A percentile compares a stretch with the other conserved stretches of the same genome.
Conservation (phyloP, 2,113 vertebrate genomes). For the Potamarius usumacintae region DNA sequence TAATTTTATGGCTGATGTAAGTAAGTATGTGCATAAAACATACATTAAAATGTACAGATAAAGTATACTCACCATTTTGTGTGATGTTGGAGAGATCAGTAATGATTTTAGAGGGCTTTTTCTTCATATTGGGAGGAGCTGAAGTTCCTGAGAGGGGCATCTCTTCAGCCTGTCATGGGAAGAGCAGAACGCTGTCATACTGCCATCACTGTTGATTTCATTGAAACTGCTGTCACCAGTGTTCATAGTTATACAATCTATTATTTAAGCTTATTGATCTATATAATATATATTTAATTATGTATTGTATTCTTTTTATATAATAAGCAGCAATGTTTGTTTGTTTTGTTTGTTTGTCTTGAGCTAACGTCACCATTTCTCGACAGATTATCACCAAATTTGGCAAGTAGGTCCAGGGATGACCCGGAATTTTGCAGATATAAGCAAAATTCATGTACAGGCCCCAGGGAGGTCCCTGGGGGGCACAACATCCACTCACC, state of each 20-base stretch:
- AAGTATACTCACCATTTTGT: conserved; percentile 78
- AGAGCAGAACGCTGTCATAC: not conserved
- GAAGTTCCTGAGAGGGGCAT: conserved; percentile 87
- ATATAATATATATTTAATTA: not conserved
- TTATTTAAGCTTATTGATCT: not conserved
- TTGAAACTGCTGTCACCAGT: not conserved
- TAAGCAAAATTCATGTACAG: too few relatives aligned
- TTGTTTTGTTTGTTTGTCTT: too few relatives aligned
- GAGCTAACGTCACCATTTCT: too few relatives aligned
- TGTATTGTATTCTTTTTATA: too few relatives aligned
- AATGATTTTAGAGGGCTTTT: conserved; percentile 88
- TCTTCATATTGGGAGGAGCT: conserved; percentile 86
- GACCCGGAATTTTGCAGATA: too few relatives aligned
- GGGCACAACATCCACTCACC: too few relatives aligned
- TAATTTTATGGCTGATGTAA: too few relatives aligned
- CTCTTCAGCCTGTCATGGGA: conserved; percentile 55
- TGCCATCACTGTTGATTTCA: not conserved
- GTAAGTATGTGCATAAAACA: not conserved
- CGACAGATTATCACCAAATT: too few relatives aligned
- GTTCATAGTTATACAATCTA: not conserved
- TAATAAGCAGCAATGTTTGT: too few relatives aligned
- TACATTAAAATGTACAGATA: not conserved
- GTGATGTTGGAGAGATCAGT: conserved; percentile 80
- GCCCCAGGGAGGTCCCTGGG: too few relatives aligned
- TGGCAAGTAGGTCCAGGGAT: too few relatives aligned